Evolutionary conservation across 2,888 invertebrate species (phyloP), one percentile per base, ranked within the genome.

Genomic region (Diarsia dahlii): DNA sequence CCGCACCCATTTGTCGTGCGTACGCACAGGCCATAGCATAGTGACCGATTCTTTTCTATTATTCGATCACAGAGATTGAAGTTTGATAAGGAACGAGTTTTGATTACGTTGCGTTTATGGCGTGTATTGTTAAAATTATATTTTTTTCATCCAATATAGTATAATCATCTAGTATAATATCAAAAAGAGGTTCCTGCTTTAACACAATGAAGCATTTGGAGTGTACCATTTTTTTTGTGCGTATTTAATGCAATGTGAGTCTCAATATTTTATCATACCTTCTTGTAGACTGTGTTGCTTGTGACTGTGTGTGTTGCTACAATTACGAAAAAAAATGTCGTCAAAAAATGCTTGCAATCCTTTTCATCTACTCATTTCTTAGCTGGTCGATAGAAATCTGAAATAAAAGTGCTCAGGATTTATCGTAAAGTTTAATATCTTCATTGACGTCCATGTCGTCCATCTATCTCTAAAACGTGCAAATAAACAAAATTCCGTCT

Each of bases 1-100:
- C 81, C 84, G 56, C 71, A 28, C 69, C 81, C 54, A 60, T 65
- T 39, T 50, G 18, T 63, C 58, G 34, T 84, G 69, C 62, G 52
- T 73, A 78, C 12, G 45, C 60, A 67, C 58, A 78, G 63, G 20
- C 46, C 28, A 46, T 62, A 52, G 39, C 28, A 46, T 62, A 52
- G 39, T 50, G 45, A 66, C 34, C 50, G 39, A 79, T 52, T 48
- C 2, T 23, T 70, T 52, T 71, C 71, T 80, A 56, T 62, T 62
- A 67, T 70, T 70, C 34, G 50, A 52, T 71, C 60, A 46, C 9
- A 23, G 9, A 62, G 70, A 74, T 79, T 68, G n/a, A 46, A 60
- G 10, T 52, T 48, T 48, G 62, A 67, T 78, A 79, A 74, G 45
- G 56, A 73, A 79, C 60, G 4, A 74, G 73, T 74, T 82, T 66